Evolutionary conservation across 1,140 invertebrate genomes (phyloP), one percentile per base, ranked within the genome.

Genomic region (Macrostomum lignano): DNA sequence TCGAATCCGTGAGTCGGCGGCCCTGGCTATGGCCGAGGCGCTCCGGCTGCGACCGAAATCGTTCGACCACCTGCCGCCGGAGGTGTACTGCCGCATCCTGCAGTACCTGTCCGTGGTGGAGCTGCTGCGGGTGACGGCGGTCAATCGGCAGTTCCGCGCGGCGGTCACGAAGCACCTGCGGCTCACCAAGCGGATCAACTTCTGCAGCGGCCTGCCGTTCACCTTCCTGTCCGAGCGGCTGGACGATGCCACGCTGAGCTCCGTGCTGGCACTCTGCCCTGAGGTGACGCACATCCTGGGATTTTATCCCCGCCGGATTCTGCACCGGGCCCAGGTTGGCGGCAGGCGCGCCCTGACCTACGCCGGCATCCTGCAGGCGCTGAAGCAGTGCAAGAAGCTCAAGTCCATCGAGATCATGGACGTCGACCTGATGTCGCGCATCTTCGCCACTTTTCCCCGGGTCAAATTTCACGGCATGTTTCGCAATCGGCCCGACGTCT

Each of bases 391-490:
- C 11, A 7, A 22, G 4, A 33, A 33, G 20, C 14, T 33, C 13
- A 5, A 25, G 11, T 33, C 32, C 14, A 25, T 33, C 22, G 32
- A 33, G 20, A 33, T 33, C 26, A 33, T 33, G 32, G 19, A 33
- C 26, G 11, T 33, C 6, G 32, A 33, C 13, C 17, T 33, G 20
- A 33, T 33, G 32, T 17, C 11, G 14, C 17, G 19, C 6, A 9
- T 33, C 17, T 22, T 33, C 17, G 22, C 24, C n/a, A n/a, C 13
- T 3, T 21, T 33, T 10, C 11, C 11, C 7, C 19, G 19, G 3
- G 32, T 33, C 5, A 33, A 33, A 11, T 33, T 33, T 24, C 32
- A 33, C 11, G 32, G 32, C 13, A 33, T 33, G 32, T 33, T 33
- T 11, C 17, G 32, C 11, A 33, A 33, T 24, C 32, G 32, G 4